phyloP scores from a whole-genome alignment of 1,140 invertebrate species.

The Diorhabda sublineata region DNA sequence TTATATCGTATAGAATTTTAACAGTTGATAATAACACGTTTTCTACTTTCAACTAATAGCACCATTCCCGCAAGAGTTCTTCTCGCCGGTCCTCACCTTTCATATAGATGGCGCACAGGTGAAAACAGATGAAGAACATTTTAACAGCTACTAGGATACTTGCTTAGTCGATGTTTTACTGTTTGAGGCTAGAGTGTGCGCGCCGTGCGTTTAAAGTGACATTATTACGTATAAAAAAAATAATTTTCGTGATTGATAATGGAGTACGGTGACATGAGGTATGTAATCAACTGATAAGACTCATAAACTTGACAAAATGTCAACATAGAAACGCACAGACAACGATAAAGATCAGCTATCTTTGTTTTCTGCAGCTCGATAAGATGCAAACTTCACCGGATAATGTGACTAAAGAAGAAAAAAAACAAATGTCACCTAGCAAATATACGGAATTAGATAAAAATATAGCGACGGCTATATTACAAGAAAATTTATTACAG shows the following conservation, averaged over 20 bases:
- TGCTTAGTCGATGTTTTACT: slow-evolving; percentile 45
- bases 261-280: slow-evolving; percentile 1
- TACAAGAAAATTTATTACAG: slow-evolving; percentile 54
- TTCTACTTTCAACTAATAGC: slow-evolving; percentile 2
- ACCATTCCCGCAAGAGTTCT: not conserved
- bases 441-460: slow-evolving; percentile 24
- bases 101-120: slow-evolving; percentile 42
- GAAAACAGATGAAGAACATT: slow-evolving; percentile 35
- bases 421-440: slow-evolving; percentile 25
- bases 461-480: slow-evolving; percentile 46
- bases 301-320: slow-evolving; percentile 7
- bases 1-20: not conserved
- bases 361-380: not conserved
- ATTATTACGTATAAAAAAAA: not conserved
- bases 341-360: not conserved
- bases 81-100: slow-evolving; percentile 12
- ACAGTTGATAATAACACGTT: not conserved
- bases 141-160: slow-evolving; percentile 30
- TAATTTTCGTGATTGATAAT: not conserved
- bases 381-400: slow-evolving; percentile 41
- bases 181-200: slow-evolving; percentile 37
- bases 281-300: slow-evolving; percentile 10
- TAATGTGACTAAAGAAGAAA: slow-evolving; percentile 31
- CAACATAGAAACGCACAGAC: not conserved
- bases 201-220: slow-evolving; percentile 21